phyloP scores from a whole-genome alignment of 2,888 invertebrate species.

The Euspilapteryx auroguttella region DNA sequence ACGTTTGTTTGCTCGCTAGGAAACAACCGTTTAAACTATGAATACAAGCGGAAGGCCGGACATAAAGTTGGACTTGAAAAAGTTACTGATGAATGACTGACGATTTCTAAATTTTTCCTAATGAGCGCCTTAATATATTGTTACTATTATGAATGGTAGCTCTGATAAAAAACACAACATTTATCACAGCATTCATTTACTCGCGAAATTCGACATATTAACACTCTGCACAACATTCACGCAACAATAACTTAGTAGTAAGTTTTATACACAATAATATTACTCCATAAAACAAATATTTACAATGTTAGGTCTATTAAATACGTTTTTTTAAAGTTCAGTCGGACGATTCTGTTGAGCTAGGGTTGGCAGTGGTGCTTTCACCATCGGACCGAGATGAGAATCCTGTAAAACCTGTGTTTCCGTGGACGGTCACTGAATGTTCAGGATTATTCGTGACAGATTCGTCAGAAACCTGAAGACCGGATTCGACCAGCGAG shows the following conservation, averaged over 20 bases:
- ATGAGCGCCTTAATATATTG: too few relatives aligned
- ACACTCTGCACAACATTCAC: conserved; percentile 12
- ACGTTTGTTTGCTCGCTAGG: too few relatives aligned
- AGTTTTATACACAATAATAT: neutral
- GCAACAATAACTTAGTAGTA: conserved; percentile 22
- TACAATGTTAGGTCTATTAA: too few relatives aligned
- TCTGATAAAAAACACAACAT: conserved; percentile 3
- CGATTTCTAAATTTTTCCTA: too few relatives aligned
- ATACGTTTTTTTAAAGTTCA: too few relatives aligned
- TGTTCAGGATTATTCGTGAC: conserved; percentile 16
- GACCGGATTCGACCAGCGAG: conserved; percentile 8
- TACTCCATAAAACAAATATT: too few relatives aligned
- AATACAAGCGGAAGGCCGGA: too few relatives aligned
- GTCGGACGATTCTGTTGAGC: too few relatives aligned
- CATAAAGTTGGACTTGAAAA: too few relatives aligned
- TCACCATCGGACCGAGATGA: conserved; percentile 27
- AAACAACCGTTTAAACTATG: too few relatives aligned
- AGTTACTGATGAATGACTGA: too few relatives aligned
- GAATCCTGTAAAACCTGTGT: conserved; percentile 28
- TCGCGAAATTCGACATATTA: conserved; percentile 13
- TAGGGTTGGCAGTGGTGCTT: neutral
- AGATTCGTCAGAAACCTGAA: conserved; percentile 6
- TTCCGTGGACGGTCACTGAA: conserved; percentile 28
- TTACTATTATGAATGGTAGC: too few relatives aligned
- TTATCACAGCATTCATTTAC: conserved; percentile 50